A percentile compares a stretch with the other conserved stretches of the same genome.
Conservation (phyloP, 2,113 vertebrate species). For the Actinemys pallida region DNA sequence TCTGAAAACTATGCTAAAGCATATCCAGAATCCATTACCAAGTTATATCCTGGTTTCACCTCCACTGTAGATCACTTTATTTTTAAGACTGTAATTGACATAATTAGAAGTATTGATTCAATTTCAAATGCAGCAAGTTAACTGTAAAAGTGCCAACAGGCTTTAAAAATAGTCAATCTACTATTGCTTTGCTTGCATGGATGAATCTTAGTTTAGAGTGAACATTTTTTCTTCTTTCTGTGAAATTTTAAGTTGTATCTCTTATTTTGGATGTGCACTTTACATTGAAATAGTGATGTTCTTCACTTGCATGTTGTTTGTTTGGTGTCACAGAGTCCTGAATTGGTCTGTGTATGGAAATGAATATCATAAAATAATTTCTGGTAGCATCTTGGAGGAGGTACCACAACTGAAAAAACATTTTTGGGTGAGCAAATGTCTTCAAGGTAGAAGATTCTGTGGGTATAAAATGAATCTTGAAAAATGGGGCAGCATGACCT, state of each 20-base stretch:
- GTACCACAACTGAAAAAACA: background rate
- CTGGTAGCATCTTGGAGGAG: background rate
- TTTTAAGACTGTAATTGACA: slow-evolving; percentile 34
- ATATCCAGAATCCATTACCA: background rate
- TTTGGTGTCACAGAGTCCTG: background rate
- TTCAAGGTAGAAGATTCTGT: background rate
- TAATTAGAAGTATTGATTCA: slow-evolving; percentile 36
- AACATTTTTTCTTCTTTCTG: background rate
- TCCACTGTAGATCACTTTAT: background rate
- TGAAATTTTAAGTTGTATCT: background rate
- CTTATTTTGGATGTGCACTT: slow-evolving; percentile 19
- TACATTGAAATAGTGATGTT: slow-evolving; percentile 11
- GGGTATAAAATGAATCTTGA: background rate
- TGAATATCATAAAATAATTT: background rate
- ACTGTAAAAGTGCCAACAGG: slow-evolving; percentile 26
- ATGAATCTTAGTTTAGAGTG: slow-evolving; percentile 24
- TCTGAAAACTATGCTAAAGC: background rate
- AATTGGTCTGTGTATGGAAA: slow-evolving; percentile 9
- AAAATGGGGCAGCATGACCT: background rate
- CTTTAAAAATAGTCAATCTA: slow-evolving; percentile 42
- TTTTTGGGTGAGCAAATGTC: background rate
- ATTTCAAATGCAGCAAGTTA: slow-evolving; percentile 24
- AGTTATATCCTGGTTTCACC: background rate
- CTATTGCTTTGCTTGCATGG: slow-evolving; percentile 26
- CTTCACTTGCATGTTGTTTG: background rate